phyloP scores from a whole-genome alignment of 2,113 vertebrate species.

The Rhegmatorhina hoffmannsi region DNA sequence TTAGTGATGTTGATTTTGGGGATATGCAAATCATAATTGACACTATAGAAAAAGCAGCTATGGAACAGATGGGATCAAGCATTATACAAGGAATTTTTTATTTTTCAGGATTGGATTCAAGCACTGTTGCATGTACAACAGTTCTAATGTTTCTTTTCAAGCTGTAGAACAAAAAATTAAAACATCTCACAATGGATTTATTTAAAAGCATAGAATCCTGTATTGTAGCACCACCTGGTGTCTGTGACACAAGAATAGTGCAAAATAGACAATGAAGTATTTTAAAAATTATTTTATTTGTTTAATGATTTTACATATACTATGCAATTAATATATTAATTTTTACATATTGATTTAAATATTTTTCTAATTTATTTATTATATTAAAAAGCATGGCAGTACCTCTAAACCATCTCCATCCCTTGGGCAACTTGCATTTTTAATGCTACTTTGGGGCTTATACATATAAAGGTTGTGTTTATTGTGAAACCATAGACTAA shows the following conservation, averaged over 20 bases:
- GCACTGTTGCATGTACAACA: neutral
- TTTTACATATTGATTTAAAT: neutral
- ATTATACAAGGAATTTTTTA: neutral
- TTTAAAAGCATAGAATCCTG: neutral
- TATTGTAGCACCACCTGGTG: conserved; percentile 38
- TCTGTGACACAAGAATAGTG: neutral
- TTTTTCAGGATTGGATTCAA: neutral
- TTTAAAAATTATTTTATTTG: neutral
- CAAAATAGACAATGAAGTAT: accelerated
- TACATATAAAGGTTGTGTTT: neutral
- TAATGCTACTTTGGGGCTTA: neutral
- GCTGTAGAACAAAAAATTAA: neutral
- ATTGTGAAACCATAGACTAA: neutral
- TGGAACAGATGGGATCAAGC: neutral
- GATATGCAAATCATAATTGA: neutral
- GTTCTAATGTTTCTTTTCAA: neutral
- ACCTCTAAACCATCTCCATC: neutral
- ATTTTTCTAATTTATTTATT: neutral
- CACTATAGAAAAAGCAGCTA: neutral
- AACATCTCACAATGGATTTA: neutral
- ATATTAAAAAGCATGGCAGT: neutral
- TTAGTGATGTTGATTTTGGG: neutral
- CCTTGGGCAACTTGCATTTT: neutral
- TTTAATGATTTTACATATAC: neutral
- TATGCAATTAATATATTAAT: neutral